phyloP scores from a whole-genome alignment of 1,140 invertebrate species.

The Bacillus rossius region DNA sequence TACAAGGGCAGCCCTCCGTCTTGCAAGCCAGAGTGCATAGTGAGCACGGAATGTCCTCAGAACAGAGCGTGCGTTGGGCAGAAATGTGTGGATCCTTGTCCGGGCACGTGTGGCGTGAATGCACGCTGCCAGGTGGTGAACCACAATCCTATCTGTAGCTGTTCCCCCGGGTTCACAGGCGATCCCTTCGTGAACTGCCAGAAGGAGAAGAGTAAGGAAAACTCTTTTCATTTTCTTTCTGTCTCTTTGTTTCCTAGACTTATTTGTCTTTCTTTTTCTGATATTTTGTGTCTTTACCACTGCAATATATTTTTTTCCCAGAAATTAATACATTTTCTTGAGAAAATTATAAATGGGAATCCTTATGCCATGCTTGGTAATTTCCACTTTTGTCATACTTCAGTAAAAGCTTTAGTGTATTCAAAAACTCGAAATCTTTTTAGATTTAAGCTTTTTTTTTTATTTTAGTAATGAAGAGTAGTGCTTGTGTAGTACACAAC shows the following conservation, averaged over 20 bases:
- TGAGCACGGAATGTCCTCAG: slow-evolving; percentile 36
- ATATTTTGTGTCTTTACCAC: too few relatives aligned
- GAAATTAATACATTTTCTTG: neutral
- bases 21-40: slow-evolving; percentile 25
- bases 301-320: slow-evolving; percentile 5
- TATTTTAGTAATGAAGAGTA: too few relatives aligned
- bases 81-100: slow-evolving; percentile 36
- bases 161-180: slow-evolving; percentile 36
- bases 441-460: too few relatives aligned
- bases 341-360: too few relatives aligned
- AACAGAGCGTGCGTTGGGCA: slow-evolving; percentile 34
- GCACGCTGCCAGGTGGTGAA: slow-evolving; percentile 31
- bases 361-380: too few relatives aligned
- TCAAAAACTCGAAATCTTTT: too few relatives aligned
- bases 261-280: too few relatives aligned
- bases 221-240: neutral
- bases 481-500: too few relatives aligned
- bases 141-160: slow-evolving; percentile 37
- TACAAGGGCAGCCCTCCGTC: slow-evolving; percentile 32
- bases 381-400: too few relatives aligned
- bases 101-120: slow-evolving; percentile 22
- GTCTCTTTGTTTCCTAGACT: slow-evolving; percentile 30
- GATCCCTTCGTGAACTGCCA: slow-evolving; percentile 34
- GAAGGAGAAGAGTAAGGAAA: slow-evolving; percentile 14
- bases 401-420: too few relatives aligned